phyloP scores from a whole-genome alignment of 2,113 vertebrate species.

The Cynoglossus semilaevis region DNA sequence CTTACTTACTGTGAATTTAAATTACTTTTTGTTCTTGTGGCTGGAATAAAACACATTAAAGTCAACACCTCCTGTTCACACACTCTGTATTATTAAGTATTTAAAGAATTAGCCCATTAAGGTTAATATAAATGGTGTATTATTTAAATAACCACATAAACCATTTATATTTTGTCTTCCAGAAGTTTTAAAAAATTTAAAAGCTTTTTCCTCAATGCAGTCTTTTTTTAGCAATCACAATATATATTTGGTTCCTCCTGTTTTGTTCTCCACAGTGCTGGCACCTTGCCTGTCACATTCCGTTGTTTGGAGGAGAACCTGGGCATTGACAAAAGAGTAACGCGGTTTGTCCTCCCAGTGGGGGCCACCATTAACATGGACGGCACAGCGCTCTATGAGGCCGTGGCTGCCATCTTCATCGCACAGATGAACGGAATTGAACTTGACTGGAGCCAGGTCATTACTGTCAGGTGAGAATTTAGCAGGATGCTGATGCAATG shows the following conservation, averaged over 20 bases:
- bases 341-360: slow-evolving; percentile 95
- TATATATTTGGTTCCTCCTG: background rate
- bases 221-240: background rate
- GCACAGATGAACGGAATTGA: slow-evolving; percentile 96
- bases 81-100: background rate
- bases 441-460: slow-evolving; percentile 91
- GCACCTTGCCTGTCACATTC: slow-evolving; percentile 95
- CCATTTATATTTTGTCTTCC: background rate
- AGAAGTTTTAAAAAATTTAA: background rate
- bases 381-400: slow-evolving; percentile 96
- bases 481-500: background rate
- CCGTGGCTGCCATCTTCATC: slow-evolving; percentile 97
- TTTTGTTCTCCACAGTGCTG: slow-evolving; percentile 78
- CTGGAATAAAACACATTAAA: background rate
- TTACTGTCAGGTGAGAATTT: slow-evolving; percentile 88
- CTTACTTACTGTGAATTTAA: slow-evolving; percentile 8
- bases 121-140: background rate
- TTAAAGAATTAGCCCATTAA: background rate
- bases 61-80: background rate
- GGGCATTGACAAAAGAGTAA: slow-evolving; percentile 96
- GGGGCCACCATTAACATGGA: slow-evolving; percentile 99
- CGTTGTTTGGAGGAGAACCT: slow-evolving; percentile 96
- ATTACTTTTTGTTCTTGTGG: background rate
- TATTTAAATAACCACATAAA: no score
- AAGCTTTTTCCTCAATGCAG: background rate